Evolutionary conservation across 37 sponge, comb jelly and placozoan genomes (phyloP).

Genomic region (Beroe forskalii): DNA sequence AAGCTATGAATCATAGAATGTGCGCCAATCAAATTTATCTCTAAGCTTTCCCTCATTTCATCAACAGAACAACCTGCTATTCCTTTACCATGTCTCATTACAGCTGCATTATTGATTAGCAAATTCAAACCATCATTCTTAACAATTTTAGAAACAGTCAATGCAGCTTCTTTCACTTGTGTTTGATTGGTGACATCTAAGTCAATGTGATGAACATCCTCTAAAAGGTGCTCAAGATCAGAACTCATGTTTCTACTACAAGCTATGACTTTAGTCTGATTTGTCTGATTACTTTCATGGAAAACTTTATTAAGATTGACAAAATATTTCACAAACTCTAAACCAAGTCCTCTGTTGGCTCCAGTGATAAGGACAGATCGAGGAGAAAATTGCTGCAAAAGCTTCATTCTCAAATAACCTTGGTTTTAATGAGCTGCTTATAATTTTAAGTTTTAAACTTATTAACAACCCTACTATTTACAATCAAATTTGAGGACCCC

Average conservation of each 20-base stretch:
- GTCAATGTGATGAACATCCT: constrained; percentile 34
- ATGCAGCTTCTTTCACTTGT: constrained; percentile 36
- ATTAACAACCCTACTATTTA: too few species aligned
- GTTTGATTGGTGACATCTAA: constrained; percentile 11
- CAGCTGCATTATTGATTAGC: constrained; percentile 32
- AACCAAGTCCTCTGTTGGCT: constrained; percentile 61
- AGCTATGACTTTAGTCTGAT: background rate
- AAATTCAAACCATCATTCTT: background rate
- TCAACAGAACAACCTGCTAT: constrained; percentile 19
- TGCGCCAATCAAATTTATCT: constrained; percentile 30
- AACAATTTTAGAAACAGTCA: constrained; percentile 35
- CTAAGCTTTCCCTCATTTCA: constrained; percentile 20
- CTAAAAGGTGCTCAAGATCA: constrained; percentile 22
- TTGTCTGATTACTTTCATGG: background rate
- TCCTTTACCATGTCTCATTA: constrained; percentile 45
- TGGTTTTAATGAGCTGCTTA: too few species aligned
- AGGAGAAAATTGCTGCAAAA: constrained; percentile 4
- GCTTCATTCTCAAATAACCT: too few species aligned
- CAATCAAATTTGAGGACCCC: too few species aligned
- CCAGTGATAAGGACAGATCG: constrained; percentile 59
- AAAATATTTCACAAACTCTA: constrained; percentile 42
- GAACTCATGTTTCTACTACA: constrained; percentile 41
- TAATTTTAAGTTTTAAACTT: too few species aligned
- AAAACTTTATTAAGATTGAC: background rate
- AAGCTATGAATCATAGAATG: constrained; percentile 19